These are phyloP conservation scores for Octopus bimaculoides DNA, from an alignment of 1,140 invertebrate genomes.

Conservation along the genomic window DNA sequence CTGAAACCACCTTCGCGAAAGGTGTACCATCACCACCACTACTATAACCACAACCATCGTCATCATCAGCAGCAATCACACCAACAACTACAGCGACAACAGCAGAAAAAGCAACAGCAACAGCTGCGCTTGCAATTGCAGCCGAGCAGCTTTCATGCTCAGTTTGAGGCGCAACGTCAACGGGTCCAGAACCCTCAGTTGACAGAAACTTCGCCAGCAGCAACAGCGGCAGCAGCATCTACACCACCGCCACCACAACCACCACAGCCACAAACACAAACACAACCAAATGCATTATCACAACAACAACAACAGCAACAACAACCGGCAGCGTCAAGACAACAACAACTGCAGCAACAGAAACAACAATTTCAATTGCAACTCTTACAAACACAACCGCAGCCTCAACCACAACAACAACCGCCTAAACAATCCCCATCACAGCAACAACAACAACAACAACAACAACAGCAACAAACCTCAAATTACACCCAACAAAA, in stretches of 20 bases:
- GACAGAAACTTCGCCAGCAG: neutral
- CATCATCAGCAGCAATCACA: no score
- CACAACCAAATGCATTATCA: neutral
- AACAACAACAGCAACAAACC: neutral
- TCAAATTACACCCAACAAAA: neutral
- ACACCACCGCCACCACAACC: neutral
- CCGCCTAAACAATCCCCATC: neutral
- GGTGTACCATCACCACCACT: no score
- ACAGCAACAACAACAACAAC: neutral
- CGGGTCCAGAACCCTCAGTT: neutral
- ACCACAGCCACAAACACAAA: neutral
- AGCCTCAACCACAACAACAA: neutral
- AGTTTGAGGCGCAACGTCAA: no score
- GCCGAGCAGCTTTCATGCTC: no score
- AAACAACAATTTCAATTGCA: neutral
- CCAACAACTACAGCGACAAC: no score
- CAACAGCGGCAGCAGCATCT: neutral
- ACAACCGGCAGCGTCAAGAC: neutral
- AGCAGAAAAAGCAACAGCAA: no score
- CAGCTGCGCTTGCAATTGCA: no score
- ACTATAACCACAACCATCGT: no score
- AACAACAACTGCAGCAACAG: neutral
- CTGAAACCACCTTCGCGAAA: no score
- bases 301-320: conserved; percentile 4
- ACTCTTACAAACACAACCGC: neutral